Evolutionary conservation across 2,113 vertebrate species (phyloP), one percentile per base, ranked within the genome.

Genomic region (Antennarius striatus): DNA sequence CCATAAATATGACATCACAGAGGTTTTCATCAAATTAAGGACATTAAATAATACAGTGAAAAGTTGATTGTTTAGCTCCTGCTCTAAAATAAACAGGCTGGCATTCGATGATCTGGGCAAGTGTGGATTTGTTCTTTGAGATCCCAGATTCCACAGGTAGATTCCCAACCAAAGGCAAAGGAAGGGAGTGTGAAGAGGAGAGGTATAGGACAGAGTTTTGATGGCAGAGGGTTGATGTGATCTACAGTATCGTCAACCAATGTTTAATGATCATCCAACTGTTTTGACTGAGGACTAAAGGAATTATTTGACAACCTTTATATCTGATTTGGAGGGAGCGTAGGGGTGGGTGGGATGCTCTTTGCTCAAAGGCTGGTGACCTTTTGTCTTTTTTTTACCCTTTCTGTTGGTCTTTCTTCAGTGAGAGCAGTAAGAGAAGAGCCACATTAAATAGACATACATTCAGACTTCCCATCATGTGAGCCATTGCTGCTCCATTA

Each of bases 121-220:
- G 88, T 86, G 71, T 71, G 77, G 88, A 87, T 86, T 81, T 84
- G 84, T 59, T 77, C 81, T 80, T 59, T 80, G 40, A 63, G 73
- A 83, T 50, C 60, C 61, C 66, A 68, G 68, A 83, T 79, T 83
- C 75, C 61, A 64, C 75, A 83, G 88, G 70, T 67, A 63, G 71
- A 79, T 82, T 88, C 81, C 81, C 75, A 82, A 83, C 72, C 76
- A 76, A 69, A 84, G 81, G 89, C 81, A 0, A 80, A 64, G 73
- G 63, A 71, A 80, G 75, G 39, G 9, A 4, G 57, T 4, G 70
- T 1, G 29, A 49, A 7, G 17, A 17, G 3, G 13, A 16, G 2
- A 14, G 39, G 17, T 6, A 12, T 8, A 45, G 17, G 58, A 81
- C 50, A 72, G 61, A 84, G 64, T 49, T 50, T 74, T 72, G n/a